Conservation (phyloP, 2,113 vertebrate species). For the Platysteira castanea region DNA sequence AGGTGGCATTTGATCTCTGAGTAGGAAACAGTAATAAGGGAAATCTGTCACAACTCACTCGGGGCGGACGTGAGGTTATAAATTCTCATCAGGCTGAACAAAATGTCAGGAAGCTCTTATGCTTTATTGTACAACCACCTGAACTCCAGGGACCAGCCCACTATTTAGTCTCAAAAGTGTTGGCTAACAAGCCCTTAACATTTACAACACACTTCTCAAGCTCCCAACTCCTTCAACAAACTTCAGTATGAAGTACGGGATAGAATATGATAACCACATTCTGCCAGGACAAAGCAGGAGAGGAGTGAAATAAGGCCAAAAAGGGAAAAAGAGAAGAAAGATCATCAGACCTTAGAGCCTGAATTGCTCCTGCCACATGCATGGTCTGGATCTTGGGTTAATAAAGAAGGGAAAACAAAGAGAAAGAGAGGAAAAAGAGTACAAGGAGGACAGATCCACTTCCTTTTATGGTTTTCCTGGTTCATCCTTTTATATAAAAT, state of each 20-base stretch:
- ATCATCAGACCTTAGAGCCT: neutral
- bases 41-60: neutral
- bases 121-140: neutral
- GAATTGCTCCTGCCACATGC: neutral
- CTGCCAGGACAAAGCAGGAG: neutral
- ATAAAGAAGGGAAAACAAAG: neutral
- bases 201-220: neutral
- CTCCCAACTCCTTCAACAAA: neutral
- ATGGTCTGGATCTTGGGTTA: neutral
- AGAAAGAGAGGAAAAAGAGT: neutral
- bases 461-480: neutral
- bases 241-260: neutral
- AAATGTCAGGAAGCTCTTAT: neutral
- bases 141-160: neutral
- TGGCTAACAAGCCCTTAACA: neutral
- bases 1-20: neutral
- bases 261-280: neutral
- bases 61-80: accelerated
- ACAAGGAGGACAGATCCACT: neutral
- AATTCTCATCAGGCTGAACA: neutral
- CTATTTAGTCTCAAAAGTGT: neutral
- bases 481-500: neutral
- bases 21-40: neutral
- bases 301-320: too few relatives aligned
- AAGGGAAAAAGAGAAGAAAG: neutral